Base-by-base conservation (phyloP, 2,113 vertebrate genomes). In the Pomatorhinus ruficollis region DNA sequence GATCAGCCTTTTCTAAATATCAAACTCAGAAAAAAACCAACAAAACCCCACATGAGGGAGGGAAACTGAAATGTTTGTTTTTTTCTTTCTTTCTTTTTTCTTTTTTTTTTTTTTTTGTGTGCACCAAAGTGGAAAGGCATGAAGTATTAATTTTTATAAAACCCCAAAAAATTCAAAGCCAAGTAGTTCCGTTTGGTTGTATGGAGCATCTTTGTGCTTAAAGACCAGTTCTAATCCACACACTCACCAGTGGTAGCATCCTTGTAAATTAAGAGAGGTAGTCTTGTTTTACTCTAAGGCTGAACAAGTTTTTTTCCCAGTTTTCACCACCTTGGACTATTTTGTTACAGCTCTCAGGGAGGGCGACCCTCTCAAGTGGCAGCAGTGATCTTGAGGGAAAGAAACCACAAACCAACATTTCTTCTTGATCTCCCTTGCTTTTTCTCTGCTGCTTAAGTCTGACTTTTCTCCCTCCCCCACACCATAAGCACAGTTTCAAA, bases 281-380 rank as follows among this genome's bases (percentile, higher is more conserved):
- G 96, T 96, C 83, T 91, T 91, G 95, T 96, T 97, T 94, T 93
- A 97, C 81, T 70, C 93, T 97, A 97, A 97, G 96, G 93, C 94
- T 91, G 92, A 94, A 88, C 91, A 93, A 88, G 71, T 96, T 94
- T 70, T 66, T 89, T 94, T 83, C 72, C 83, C 37, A 83, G 49
- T 91, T 95, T 86, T 88, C 63, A 79, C 47, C 69, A 84, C 72
- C 65, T 95, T 89, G 52, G 70, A 56, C 61, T 91, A 49, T 87
- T 89, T 57, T 74, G 65, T 81, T 71, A 70, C 27, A 49, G 72
- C 44, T 80, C 57, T 87, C 31, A 49, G 52, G 90, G 89, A 95
- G 65, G 75, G 70, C 0, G 20, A 95, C 70, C 47, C 77, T 90
- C 85, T 92, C 54, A 69, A 83, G 35, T 78, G 84, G 93, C 93